phyloP scores from a whole-genome alignment of 2,113 vertebrate genomes.

The Poeciliopsis retropinna region DNA sequence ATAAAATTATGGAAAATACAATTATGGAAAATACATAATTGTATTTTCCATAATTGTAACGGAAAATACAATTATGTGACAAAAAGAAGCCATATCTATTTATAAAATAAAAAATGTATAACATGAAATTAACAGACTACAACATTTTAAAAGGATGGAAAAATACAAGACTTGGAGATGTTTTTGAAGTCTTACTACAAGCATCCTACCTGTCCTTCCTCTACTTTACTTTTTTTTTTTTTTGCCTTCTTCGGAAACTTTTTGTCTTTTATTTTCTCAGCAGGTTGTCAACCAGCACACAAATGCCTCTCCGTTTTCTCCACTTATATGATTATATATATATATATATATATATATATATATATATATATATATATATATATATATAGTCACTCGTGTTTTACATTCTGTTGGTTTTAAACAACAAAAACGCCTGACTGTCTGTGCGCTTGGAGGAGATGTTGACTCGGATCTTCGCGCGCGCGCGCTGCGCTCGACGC shows the following conservation, averaged over 20 bases:
- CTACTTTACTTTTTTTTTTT: not conserved
- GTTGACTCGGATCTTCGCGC: not conserved
- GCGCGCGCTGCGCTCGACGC: constrained; percentile 33
- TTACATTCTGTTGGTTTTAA: too few relatives aligned
- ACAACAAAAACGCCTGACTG: too few relatives aligned
- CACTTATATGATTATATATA: not conserved
- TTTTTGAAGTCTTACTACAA: not conserved
- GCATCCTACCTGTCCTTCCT: not conserved
- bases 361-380: not conserved
- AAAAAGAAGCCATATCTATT: too few relatives aligned
- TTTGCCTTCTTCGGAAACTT: not conserved
- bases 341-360: not conserved
- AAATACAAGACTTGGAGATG: not conserved
- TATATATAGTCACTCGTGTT: too few relatives aligned
- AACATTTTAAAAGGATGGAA: not conserved
- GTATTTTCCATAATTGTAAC: too few relatives aligned
- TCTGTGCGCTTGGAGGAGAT: not conserved
- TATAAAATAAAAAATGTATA: not conserved
- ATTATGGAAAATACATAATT: too few relatives aligned
- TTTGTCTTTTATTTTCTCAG: not conserved
- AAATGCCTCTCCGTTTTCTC: too few relatives aligned
- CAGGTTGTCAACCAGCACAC: too few relatives aligned
- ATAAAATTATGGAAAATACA: too few relatives aligned
- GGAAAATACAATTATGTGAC: not conserved
- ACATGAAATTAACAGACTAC: not conserved